These are phyloP conservation scores for Naso thynnoides DNA, from an alignment of 2,797 vertebrate genomes.

Conservation along the genomic window DNA sequence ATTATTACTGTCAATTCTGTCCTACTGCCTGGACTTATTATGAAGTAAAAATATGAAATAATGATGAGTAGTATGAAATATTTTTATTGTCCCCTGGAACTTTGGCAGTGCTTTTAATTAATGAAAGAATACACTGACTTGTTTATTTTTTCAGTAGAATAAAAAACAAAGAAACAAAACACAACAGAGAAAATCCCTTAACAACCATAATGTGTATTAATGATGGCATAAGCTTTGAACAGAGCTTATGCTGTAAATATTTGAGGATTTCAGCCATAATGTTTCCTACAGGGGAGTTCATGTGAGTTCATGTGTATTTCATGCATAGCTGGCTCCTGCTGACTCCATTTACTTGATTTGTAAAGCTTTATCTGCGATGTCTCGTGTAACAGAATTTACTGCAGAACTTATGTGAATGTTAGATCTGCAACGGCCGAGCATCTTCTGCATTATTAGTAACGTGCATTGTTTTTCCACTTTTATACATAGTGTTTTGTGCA, in stretches of 20 bases:
- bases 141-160: neutral
- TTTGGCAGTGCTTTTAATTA: too few species aligned
- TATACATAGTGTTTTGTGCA: conserved; percentile 37
- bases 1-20: too few species aligned
- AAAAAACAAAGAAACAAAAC: neutral
- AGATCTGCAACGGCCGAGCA: neutral
- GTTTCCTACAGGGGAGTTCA: neutral
- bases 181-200: neutral
- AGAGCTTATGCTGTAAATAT: neutral
- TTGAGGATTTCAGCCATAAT: neutral
- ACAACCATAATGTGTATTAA: neutral
- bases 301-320: neutral
- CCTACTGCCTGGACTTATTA: too few species aligned
- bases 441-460: fast-evolving
- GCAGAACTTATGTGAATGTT: neutral
- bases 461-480: neutral
- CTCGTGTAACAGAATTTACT: neutral
- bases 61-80: too few species aligned
- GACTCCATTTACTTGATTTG: neutral
- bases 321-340: neutral
- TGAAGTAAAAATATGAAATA: too few species aligned
- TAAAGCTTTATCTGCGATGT: neutral
- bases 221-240: neutral
- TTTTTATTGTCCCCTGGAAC: too few species aligned
- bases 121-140: neutral